phyloP scores from a whole-genome alignment of 2,113 vertebrate species.

The Vanacampus margaritifer region DNA sequence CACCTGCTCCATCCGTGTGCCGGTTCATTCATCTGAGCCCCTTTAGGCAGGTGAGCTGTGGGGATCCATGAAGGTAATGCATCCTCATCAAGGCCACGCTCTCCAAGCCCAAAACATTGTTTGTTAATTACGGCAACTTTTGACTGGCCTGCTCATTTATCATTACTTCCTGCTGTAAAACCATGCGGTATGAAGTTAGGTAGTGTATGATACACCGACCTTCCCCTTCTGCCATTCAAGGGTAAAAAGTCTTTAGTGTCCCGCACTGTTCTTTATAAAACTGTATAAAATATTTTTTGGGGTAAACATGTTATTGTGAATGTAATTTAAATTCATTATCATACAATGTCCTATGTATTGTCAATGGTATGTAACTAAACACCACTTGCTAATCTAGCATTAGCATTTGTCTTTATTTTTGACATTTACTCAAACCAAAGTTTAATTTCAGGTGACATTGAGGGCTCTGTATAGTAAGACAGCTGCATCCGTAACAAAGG shows the following conservation, averaged over 20 bases:
- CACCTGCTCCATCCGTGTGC: background rate
- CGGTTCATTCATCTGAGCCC: background rate
- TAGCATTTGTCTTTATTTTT: too few relatives aligned
- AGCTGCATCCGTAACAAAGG: too few relatives aligned
- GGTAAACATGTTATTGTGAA: too few relatives aligned
- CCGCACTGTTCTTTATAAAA: background rate
- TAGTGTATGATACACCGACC: background rate
- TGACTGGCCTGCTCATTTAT: background rate
- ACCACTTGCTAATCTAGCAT: too few relatives aligned
- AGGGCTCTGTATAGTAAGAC: too few relatives aligned
- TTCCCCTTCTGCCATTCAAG: background rate
- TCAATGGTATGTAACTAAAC: too few relatives aligned
- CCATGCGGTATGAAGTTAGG: background rate
- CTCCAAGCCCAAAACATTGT: slow-evolving; percentile 1
- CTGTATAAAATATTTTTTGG: background rate
- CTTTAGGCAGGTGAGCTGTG: background rate
- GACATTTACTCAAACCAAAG: too few relatives aligned
- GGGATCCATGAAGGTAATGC: background rate
- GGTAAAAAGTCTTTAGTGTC: background rate
- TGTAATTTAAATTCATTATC: too few relatives aligned
- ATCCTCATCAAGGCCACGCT: background rate
- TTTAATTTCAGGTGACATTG: too few relatives aligned
- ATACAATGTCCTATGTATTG: too few relatives aligned
- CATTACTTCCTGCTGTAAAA: background rate
- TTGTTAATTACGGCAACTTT: slow-evolving; percentile 2